phyloP scores from a whole-genome alignment of 2,888 invertebrate species.

The Drosophila testacea region DNA sequence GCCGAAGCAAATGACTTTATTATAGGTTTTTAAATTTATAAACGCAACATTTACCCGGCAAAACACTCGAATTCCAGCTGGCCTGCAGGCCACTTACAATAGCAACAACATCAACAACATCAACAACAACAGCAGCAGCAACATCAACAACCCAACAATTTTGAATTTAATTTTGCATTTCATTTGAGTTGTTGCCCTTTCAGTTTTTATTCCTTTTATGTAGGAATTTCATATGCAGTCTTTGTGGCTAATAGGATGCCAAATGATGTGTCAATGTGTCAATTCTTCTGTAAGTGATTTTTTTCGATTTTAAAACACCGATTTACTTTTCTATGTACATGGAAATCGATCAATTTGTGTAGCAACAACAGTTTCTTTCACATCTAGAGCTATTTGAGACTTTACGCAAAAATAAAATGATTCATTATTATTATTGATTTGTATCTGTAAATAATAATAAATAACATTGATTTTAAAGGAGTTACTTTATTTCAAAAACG shows the following conservation, averaged over 20 bases:
- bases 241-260: background rate
- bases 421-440: no score
- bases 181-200: slow-evolving; percentile 13
- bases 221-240: slow-evolving; percentile 12
- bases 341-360: no score
- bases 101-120: slow-evolving; percentile 10
- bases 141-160: background rate
- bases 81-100: slow-evolving; percentile 31
- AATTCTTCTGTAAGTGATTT: no score
- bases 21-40: slow-evolving; percentile 80
- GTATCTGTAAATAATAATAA: no score
- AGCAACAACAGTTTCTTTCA: no score
- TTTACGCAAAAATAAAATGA: no score
- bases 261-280: background rate
- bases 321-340: no score
- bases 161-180: slow-evolving; percentile 31
- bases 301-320: no score
- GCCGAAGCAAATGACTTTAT: slow-evolving; percentile 75
- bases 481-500: no score
- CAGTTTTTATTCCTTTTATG: background rate
- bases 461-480: no score
- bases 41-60: slow-evolving; percentile 74
- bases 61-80: slow-evolving; percentile 68
- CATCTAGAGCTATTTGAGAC: no score
- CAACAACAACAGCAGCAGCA: background rate